Conservation (phyloP, 2,888 invertebrate species). For the Trichacis sp. region DNA sequence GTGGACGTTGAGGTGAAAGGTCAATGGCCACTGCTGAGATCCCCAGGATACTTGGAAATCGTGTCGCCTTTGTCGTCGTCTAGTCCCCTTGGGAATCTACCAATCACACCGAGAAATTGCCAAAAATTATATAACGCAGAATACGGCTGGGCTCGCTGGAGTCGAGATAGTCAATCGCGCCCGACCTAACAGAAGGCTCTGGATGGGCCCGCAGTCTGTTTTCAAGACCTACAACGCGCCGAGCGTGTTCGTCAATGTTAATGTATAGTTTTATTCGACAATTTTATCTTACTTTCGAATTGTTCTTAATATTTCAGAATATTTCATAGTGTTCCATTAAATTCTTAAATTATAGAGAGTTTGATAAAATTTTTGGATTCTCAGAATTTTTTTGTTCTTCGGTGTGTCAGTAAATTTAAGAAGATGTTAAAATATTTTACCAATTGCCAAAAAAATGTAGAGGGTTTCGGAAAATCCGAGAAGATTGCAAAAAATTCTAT, state of each 20-base stretch:
- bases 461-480: too few relatives aligned
- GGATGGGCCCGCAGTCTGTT: constrained; percentile 99
- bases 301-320: too few relatives aligned
- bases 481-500: too few relatives aligned
- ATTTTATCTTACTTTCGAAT: too few relatives aligned
- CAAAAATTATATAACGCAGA: constrained; percentile 67
- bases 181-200: constrained; percentile 93
- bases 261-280: too few relatives aligned
- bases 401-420: too few relatives aligned
- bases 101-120: constrained; percentile 53
- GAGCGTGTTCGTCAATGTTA: constrained; percentile 75
- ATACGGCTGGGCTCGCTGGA: constrained; percentile 93
- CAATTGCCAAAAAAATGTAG: too few relatives aligned
- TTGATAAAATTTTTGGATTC: too few relatives aligned
- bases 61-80: constrained; percentile 81
- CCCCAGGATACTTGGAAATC: constrained; percentile 76
- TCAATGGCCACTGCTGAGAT: constrained; percentile 88
- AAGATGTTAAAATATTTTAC: too few relatives aligned
- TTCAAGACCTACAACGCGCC: constrained; percentile 91
- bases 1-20: constrained; percentile 87
- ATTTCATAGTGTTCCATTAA: too few relatives aligned
- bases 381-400: too few relatives aligned
- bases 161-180: constrained; percentile 98
- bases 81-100: constrained; percentile 75
- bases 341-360: too few relatives aligned